Conservation (phyloP, 64 coral and sea anemone genomes). For the Catalaphyllia jardinei region DNA sequence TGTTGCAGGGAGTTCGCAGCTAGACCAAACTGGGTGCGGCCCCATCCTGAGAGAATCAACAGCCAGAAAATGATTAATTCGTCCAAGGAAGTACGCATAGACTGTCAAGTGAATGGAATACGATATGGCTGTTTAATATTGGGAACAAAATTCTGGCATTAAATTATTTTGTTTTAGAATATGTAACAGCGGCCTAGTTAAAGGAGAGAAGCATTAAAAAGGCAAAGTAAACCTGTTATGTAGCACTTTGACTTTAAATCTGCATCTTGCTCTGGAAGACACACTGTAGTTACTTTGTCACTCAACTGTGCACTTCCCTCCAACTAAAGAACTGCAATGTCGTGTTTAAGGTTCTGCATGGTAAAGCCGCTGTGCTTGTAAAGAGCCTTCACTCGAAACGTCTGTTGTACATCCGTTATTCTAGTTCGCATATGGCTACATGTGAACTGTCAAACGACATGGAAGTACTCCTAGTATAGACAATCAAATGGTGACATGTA, state of each 20-base stretch:
- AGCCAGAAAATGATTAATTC: background rate
- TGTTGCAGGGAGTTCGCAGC: slow-evolving; percentile 72
- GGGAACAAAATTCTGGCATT: too few relatives aligned
- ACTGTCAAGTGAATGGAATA: too few relatives aligned
- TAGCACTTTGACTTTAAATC: slow-evolving; percentile 7
- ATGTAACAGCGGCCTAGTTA: too few relatives aligned
- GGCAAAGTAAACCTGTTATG: slow-evolving; percentile 53
- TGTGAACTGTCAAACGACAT: background rate
- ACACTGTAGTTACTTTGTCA: slow-evolving; percentile 60
- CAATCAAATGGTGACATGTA: too few relatives aligned
- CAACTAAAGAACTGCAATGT: slow-evolving; percentile 58
- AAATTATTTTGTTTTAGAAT: too few relatives aligned
- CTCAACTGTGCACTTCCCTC: slow-evolving; percentile 1
- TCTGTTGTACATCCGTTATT: slow-evolving; percentile 50
- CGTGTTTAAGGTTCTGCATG: slow-evolving; percentile 25
- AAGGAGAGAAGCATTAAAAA: background rate
- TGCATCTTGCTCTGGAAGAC: slow-evolving; percentile 24
- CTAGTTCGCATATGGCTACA: slow-evolving; percentile 41
- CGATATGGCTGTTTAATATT: too few relatives aligned
- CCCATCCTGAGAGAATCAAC: slow-evolving; percentile 50
- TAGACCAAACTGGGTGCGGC: slow-evolving; percentile 2
- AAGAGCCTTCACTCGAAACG: slow-evolving; percentile 28
- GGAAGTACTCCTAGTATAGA: too few relatives aligned
- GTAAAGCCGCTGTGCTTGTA: slow-evolving; percentile 47
- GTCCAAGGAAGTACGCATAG: background rate